Conservation (phyloP, 1,140 invertebrate species). For the Drosophila arawakana region DNA sequence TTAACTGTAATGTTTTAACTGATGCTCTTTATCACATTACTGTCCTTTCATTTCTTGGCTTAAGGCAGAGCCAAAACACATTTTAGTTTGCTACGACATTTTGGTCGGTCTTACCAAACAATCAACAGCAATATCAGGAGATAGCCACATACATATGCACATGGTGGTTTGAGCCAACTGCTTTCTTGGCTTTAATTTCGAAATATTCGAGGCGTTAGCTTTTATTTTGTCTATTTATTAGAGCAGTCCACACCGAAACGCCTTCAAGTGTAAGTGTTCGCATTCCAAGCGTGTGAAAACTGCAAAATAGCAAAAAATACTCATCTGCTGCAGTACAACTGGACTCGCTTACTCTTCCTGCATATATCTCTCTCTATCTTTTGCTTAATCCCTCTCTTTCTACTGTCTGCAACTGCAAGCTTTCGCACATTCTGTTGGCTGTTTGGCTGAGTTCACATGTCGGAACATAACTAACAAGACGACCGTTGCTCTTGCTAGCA, state of each 20-base stretch:
- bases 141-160: constrained; percentile 14
- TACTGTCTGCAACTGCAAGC: constrained; percentile 31
- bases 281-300: constrained; percentile 78
- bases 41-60: not conserved
- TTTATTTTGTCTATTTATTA: constrained; percentile 75
- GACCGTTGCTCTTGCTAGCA: constrained; percentile 30
- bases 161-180: constrained; percentile 52
- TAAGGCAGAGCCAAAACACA: constrained; percentile 29
- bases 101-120: constrained; percentile 64
- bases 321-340: constrained; percentile 33
- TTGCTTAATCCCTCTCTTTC: not conserved
- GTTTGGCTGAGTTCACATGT: constrained; percentile 48
- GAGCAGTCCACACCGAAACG: constrained; percentile 41
- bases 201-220: constrained; percentile 61
- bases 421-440: constrained; percentile 36
- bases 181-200: constrained; percentile 78
- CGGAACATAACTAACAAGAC: constrained; percentile 53
- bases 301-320: constrained; percentile 67
- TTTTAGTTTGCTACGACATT: constrained; percentile 54
- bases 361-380: constrained; percentile 18
- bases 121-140: constrained; percentile 48
- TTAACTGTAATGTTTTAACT: no score
- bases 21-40: no score
- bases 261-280: constrained; percentile 77
- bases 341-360: constrained; percentile 5